These are phyloP conservation scores for Invenusta paracnida DNA, from an alignment of 2,888 invertebrate species.

Conservation along the genomic window DNA sequence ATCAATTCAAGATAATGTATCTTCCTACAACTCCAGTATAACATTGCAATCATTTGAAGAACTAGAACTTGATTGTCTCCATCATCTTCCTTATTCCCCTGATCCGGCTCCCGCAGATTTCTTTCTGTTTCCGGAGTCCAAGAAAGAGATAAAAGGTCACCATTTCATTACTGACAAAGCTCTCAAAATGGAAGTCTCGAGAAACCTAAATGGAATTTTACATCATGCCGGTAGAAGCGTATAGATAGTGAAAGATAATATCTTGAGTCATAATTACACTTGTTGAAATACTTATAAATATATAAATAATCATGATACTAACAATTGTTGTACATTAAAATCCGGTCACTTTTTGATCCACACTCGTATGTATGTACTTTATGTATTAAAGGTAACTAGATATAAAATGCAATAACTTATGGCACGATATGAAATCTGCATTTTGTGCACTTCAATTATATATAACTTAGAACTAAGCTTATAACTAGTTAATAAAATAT, in stretches of 20 bases:
- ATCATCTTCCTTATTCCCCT: background rate
- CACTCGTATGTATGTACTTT: too few species aligned
- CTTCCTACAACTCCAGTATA: background rate
- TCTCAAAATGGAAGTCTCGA: background rate
- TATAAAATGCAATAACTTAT: too few species aligned
- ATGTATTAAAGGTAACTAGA: too few species aligned
- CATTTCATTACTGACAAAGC: background rate
- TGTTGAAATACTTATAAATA: too few species aligned
- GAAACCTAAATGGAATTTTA: slow-evolving; percentile 16
- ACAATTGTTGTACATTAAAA: too few species aligned
- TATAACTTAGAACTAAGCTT: too few species aligned
- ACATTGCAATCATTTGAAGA: background rate
- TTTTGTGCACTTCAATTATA: too few species aligned
- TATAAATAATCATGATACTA: too few species aligned
- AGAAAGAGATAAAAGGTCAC: background rate
- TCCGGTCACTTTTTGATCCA: too few species aligned
- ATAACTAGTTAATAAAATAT: too few species aligned
- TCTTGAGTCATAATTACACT: too few species aligned
- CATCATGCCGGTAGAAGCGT: background rate
- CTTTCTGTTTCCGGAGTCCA: background rate
- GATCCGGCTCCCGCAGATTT: background rate
- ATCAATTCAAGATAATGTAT: background rate
- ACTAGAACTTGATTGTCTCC: background rate
- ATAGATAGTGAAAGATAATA: slow-evolving; percentile 10
- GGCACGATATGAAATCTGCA: too few species aligned